Base-by-base conservation (phyloP, 2,797 vertebrate species). In the Malacoraja senta region DNA sequence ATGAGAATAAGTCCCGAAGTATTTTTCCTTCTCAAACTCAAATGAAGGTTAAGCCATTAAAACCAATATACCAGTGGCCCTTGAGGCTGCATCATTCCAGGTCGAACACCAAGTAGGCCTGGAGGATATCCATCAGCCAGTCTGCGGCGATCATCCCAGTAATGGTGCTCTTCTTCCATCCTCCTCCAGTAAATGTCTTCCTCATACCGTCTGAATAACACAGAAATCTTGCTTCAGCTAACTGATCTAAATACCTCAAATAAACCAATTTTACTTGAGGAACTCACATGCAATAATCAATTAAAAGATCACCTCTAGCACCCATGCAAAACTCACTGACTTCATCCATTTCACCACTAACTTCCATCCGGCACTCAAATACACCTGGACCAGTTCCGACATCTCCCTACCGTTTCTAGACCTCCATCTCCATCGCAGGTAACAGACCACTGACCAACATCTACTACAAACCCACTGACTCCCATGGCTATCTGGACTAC, bases 101-200 rank as follows among this genome's bases (percentile, higher is more conserved):
- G 99, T 92, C 99, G 97, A 93, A 99, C 98, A 86, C 98, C 99
- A 24, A 99, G 96, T 9, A 99, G 96, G 84, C 99, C 99, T 1
- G 99, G 96, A 0, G 97, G 98, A 95, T 98, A 99, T 17, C 98
- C 98, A n/a, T 99, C 99, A 2, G 98, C 97, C 94, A 98, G 95
- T 93, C 98, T 97, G 13, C 98, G 98, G 0, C 98, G 96, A 0
- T 99, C 99, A 74, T 99, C 99, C 99, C 99, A 99, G 94, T 99
- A 98, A 94, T 99, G 98, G 32, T 99, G 98, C 35, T 99, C 98
- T 94, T 99, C 98, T 94, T 99, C 98, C 98, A 99, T 97, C 81
- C 99, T 97, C 93, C 99, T 97, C 98, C 99, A 99, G 95, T 99
- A 99, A 98, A 99, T 99, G 94, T 99, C 99, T 93, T 99, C 99